Evolutionary conservation across 2,113 vertebrate species (phyloP), one percentile per base, ranked within the genome.

Genomic region (Crotalus horridus): DNA sequence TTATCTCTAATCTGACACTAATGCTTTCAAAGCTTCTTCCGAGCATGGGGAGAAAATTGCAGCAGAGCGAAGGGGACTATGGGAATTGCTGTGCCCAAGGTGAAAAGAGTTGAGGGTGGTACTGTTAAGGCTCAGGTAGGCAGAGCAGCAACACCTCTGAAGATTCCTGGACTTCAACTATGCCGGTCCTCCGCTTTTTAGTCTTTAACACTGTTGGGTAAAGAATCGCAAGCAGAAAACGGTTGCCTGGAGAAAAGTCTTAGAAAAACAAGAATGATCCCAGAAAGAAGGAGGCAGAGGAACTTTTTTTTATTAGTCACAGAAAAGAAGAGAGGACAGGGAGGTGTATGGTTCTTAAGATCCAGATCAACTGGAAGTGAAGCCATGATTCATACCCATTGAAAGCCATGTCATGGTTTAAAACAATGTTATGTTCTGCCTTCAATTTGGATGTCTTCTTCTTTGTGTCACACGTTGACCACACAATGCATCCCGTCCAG

Each of bases 11-110:
- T 56, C 15, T 89, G 81, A 89, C 46, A 43, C 55, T 61, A 55
- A 91, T 46, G n/a, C 29, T 85, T 91, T 91, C 69, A 91, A 91
- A 93, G 55, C 21, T 87, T 43, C 6, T 88, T 93, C 56, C 89
- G 69, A 87, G n/a, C 88, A 90, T 23, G 59, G 74, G 8, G n/a
- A 15, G 11, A 92, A 93, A 87, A 90, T 39, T 1, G 0, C n/a
- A 91, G 43, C 39, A 23, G 74, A 95, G 93, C 91, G 48, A 17
- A 53, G 0, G 1, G 17, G 10, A n/a, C 56, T 48, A 29, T 39
- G 69, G 86, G 21, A 94, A 85, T 90, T 87, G 53, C 87, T 20
- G 85, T 93, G 91, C 87, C 61, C 61, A 54, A 74, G 29, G 43
- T 23, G 17, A 93, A 61, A 93, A 93, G 88, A 91, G 33, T 88